Conservation (phyloP, 2,113 vertebrate genomes). For the Pantherophis guttatus region DNA sequence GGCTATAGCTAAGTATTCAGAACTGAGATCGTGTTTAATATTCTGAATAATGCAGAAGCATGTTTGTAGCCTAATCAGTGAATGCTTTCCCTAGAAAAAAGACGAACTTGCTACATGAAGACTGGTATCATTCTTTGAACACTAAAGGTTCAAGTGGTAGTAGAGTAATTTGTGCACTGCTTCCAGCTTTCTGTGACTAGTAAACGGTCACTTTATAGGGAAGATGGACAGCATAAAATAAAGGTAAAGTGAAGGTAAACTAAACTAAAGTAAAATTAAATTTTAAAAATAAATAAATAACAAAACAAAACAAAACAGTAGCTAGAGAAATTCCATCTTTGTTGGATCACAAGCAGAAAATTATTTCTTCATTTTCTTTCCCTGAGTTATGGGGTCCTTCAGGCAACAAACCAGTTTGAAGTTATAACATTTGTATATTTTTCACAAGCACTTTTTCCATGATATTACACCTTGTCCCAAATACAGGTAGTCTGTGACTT, state of each 20-base stretch:
- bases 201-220: background rate
- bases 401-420: background rate
- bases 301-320: background rate
- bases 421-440: background rate
- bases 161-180: background rate
- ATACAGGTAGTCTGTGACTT: background rate
- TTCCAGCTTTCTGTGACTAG: background rate
- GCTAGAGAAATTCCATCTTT: background rate
- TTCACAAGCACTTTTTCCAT: background rate
- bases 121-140: background rate
- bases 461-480: background rate
- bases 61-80: background rate
- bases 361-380: background rate
- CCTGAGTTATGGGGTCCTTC: background rate
- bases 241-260: background rate
- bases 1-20: background rate
- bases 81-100: background rate
- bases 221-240: background rate
- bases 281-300: background rate
- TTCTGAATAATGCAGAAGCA: rapidly evolving
- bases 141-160: background rate
- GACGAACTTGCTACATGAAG: background rate
- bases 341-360: background rate
- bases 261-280: background rate
- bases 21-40: background rate